phyloP scores from a whole-genome alignment of 1,140 invertebrate species.

The Capitella teleta region DNA sequence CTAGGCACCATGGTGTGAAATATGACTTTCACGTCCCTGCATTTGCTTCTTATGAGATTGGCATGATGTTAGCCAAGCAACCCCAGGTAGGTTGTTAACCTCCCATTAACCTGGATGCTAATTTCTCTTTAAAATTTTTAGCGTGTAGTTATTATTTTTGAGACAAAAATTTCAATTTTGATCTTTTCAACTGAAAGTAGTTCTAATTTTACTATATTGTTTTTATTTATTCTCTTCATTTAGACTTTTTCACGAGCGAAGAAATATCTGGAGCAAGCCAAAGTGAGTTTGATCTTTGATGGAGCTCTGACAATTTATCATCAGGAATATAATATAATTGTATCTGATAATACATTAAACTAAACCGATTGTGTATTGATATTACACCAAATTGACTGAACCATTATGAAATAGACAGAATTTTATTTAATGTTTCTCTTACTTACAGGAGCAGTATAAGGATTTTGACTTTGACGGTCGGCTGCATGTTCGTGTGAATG shows the following conservation, averaged over 20 bases:
- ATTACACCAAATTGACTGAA: not conserved
- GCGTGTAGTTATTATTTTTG: not conserved
- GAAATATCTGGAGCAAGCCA: not conserved
- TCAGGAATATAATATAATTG: not conserved
- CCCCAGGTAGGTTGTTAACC: slow-evolving; percentile 39
- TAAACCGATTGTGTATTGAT: not conserved
- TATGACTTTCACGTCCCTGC: slow-evolving; percentile 54
- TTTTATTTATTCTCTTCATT: not conserved
- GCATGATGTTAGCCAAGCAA: slow-evolving; percentile 45
- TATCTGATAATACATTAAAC: not conserved
- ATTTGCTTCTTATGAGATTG: slow-evolving; percentile 57
- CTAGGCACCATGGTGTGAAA: slow-evolving; percentile 35
- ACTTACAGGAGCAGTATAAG: not conserved
- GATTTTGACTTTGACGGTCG: slow-evolving; percentile 60
- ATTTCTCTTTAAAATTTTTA: not conserved
- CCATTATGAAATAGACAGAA: slow-evolving; percentile 2
- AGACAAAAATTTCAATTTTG: slow-evolving; percentile 15
- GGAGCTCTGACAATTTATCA: not conserved
- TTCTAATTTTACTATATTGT: not conserved
- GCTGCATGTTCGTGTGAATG: slow-evolving; percentile 52
- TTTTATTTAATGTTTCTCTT: slow-evolving; percentile 7
- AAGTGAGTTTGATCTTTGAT: not conserved
- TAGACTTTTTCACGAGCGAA: too few relatives aligned
- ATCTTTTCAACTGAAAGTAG: not conserved
- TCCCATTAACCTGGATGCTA: not conserved